Conservation (phyloP, 2,113 vertebrate genomes). For the Neogobius melanostomus region DNA sequence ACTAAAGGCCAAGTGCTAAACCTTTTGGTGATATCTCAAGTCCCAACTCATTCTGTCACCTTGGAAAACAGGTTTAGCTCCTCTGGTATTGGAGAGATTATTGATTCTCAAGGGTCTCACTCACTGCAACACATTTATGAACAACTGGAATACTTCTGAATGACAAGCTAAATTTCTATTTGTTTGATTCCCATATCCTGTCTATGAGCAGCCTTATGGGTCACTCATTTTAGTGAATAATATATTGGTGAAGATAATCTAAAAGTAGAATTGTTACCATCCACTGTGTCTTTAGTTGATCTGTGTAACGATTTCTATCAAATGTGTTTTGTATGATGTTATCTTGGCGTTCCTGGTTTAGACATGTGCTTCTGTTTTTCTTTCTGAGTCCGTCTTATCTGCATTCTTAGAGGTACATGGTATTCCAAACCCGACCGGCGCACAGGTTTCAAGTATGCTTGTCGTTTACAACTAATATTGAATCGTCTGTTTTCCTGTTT, state of each 20-base stretch:
- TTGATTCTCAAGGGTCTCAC: constrained; percentile 13
- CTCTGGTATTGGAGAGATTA: constrained; percentile 43
- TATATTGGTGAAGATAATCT: too few species aligned
- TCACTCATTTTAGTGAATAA: too few species aligned
- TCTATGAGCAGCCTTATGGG: too few species aligned
- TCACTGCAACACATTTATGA: constrained; percentile 1
- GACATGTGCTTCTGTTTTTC: not conserved
- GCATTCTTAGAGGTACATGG: not conserved
- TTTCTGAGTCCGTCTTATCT: not conserved
- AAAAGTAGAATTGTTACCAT: too few species aligned
- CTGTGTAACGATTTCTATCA: not conserved
- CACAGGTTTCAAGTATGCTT: not conserved
- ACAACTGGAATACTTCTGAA: not conserved
- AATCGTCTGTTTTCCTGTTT: constrained; percentile 23
- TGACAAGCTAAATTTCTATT: too few species aligned
- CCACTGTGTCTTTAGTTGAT: not conserved
- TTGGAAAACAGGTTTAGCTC: constrained; percentile 50
- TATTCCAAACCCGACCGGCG: not conserved
- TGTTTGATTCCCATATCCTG: too few species aligned
- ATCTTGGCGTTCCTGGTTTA: not conserved
- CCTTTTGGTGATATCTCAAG: constrained; percentile 27
- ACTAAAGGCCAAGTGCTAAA: constrained; percentile 22
- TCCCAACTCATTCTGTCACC: constrained; percentile 38
- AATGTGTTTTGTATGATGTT: not conserved
- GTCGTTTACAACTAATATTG: not conserved